A percentile compares a stretch with the other conserved stretches of the same genome.
phyloP scores from a whole-genome alignment of 1,140 invertebrate species.

The Goniozus legneri region DNA sequence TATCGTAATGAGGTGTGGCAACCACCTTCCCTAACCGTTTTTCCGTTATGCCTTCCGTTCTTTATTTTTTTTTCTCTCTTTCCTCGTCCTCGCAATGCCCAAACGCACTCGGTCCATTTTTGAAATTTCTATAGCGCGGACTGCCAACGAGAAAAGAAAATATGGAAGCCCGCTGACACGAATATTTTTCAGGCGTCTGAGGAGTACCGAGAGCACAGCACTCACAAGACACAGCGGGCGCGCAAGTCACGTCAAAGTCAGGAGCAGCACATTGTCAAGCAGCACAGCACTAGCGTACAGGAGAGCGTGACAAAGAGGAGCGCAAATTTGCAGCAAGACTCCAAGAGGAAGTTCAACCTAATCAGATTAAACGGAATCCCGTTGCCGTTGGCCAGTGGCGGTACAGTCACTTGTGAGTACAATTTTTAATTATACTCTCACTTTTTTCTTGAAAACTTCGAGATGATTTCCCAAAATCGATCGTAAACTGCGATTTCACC shows the following conservation, averaged over 20 bases:
- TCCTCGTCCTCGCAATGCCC: too few species aligned
- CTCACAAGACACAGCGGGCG: slow-evolving; percentile 43
- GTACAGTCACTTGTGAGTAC: slow-evolving; percentile 67
- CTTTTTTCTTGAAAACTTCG: too few species aligned
- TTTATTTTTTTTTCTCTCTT: too few species aligned
- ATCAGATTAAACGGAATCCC: slow-evolving; percentile 71
- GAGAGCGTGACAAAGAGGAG: slow-evolving; percentile 30
- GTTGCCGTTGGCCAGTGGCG: slow-evolving; percentile 64
- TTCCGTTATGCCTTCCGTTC: too few species aligned
- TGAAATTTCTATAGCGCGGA: too few species aligned
- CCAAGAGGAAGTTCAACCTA: slow-evolving; percentile 56
- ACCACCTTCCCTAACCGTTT: slow-evolving; percentile 8
- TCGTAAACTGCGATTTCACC: too few species aligned
- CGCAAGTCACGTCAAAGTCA: slow-evolving; percentile 41
- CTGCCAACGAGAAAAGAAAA: too few species aligned
- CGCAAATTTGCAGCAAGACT: slow-evolving; percentile 31
- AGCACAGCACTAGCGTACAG: slow-evolving; percentile 37
- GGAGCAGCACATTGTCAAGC: slow-evolving; percentile 40
- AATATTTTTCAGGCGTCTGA: slow-evolving; percentile 47
- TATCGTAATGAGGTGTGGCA: slow-evolving; percentile 27
- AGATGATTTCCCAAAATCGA: too few species aligned
- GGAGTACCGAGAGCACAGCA: slow-evolving; percentile 45
- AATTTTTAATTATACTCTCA: too few species aligned
- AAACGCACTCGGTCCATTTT: too few species aligned
- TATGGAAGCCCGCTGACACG: too few species aligned